Evolutionary conservation across 1,140 invertebrate species (phyloP).

Genomic region (Drosophila erecta): DNA sequence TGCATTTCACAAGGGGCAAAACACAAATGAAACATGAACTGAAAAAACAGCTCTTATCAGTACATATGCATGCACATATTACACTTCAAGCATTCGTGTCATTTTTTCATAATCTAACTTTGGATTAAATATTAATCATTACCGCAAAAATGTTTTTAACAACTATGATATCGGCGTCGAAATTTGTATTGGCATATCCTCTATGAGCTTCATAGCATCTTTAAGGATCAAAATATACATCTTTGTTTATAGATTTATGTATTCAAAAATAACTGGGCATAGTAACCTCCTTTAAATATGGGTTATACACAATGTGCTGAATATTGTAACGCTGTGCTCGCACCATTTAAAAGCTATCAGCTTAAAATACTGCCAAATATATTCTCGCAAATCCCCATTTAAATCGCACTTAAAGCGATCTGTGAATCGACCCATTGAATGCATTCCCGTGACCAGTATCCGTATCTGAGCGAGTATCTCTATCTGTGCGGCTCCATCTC

Average conservation of each 20-base stretch:
- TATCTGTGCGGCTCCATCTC: conserved; percentile 27
- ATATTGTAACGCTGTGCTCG: too few species aligned
- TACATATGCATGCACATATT: neutral
- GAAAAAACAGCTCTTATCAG: neutral
- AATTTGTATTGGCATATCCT: too few species aligned
- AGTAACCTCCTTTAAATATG: too few species aligned
- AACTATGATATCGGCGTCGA: too few species aligned
- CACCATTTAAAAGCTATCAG: neutral
- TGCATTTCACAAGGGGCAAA: neutral
- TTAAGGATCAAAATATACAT: too few species aligned
- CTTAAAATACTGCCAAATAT: neutral
- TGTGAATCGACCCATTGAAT: neutral
- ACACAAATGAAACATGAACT: neutral
- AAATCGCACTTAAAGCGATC: conserved; percentile 7
- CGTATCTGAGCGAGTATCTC: conserved; percentile 26
- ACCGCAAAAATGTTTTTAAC: too few species aligned
- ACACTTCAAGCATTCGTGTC: neutral
- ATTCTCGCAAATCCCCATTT: neutral
- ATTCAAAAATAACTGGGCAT: too few species aligned
- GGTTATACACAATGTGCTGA: too few species aligned
- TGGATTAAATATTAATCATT: too few species aligned
- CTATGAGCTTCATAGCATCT: too few species aligned
- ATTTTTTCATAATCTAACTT: too few species aligned
- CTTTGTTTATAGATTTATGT: too few species aligned
- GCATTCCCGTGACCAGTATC: conserved; percentile 8